phyloP scores from a whole-genome alignment of 2,888 invertebrate species.

The Drosophila meridiana region DNA sequence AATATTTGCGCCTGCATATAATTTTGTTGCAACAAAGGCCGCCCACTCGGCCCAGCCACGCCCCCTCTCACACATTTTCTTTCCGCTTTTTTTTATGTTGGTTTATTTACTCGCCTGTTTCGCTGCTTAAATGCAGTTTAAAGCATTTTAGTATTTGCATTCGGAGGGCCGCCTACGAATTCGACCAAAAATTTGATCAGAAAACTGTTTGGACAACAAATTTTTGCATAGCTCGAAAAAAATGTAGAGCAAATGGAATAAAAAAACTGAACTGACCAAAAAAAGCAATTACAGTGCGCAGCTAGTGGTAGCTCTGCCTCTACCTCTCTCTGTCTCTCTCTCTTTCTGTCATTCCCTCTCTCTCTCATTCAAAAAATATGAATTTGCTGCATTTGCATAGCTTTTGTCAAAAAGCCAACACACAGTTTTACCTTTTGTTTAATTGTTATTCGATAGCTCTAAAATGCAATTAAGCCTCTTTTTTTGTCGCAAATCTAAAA shows the following conservation, averaged over 20 bases:
- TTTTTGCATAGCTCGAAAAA: neutral
- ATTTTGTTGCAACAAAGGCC: conserved; percentile 42
- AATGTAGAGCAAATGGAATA: neutral
- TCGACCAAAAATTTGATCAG: neutral
- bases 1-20: conserved; percentile 79
- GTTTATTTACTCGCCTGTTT: conserved; percentile 59
- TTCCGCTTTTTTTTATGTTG: neutral
- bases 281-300: conserved; percentile 6
- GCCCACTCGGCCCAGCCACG: neutral
- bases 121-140: conserved; percentile 39
- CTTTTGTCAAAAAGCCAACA: neutral
- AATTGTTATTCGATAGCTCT: neutral
- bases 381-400: conserved; percentile 11
- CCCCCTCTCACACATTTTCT: conserved; percentile 17
- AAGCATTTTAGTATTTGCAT: conserved; percentile 32
- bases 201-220: conserved; percentile 32
- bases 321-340: neutral
- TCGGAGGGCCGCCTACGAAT: neutral
- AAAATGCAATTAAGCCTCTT: neutral
- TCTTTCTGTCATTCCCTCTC: neutral
- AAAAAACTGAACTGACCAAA: neutral
- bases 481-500: neutral
- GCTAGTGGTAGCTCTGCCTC: neutral
- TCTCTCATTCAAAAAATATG: conserved; percentile 10
- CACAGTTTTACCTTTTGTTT: neutral